Conservation (phyloP, 2,888 invertebrate genomes). For the Phasia obesa region DNA sequence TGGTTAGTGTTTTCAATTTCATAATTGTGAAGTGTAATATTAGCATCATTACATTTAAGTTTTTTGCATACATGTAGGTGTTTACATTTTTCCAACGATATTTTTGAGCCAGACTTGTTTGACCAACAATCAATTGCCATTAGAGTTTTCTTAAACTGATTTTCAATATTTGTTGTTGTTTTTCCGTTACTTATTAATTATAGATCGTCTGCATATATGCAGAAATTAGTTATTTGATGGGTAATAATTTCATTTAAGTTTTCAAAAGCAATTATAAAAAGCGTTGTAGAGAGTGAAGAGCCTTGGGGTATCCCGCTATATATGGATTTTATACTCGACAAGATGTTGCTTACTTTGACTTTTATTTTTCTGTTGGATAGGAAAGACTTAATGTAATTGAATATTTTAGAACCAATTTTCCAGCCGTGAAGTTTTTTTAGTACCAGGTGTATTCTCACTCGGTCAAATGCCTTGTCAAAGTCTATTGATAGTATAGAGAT, state of each 20-base stretch:
- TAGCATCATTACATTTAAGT: not conserved
- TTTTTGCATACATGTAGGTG: not conserved
- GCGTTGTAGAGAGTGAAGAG: not conserved
- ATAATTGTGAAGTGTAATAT: not conserved
- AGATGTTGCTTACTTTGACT: too few species aligned
- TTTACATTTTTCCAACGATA: not conserved
- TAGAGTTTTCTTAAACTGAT: not conserved
- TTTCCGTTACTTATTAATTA: not conserved
- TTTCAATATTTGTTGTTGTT: not conserved
- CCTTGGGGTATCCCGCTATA: too few species aligned
- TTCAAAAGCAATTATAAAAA: not conserved
- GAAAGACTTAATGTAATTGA: too few species aligned
- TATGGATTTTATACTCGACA: not conserved
- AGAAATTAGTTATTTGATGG: too few species aligned
- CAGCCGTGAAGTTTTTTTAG: not conserved
- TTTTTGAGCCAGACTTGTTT: not conserved
- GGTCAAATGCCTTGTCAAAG: not conserved
- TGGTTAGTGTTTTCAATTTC: too few species aligned
- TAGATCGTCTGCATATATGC: not conserved
- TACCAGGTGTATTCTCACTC: not conserved
- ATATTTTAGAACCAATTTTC: too few species aligned
- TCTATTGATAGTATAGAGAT: not conserved
- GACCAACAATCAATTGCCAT: not conserved
- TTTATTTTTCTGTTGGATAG: too few species aligned
- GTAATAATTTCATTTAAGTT: not conserved